phyloP scores from a whole-genome alignment of 1,140 invertebrate species.

The Leptonema lineaticorne region DNA sequence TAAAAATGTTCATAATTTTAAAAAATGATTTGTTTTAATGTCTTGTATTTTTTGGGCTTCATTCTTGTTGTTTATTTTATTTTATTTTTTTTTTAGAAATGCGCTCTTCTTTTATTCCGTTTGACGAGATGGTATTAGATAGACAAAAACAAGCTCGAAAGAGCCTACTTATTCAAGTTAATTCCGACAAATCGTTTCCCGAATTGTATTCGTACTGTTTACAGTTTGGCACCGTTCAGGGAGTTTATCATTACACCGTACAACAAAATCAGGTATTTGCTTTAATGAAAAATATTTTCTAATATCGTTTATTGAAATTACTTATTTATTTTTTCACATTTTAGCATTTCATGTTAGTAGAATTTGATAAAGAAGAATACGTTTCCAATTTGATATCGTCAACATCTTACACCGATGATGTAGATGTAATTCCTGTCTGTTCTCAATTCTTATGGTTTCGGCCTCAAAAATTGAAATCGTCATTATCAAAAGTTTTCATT shows the following conservation, averaged over 20 bases:
- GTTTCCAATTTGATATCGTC: constrained; percentile 50
- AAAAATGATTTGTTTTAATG: too few relatives aligned
- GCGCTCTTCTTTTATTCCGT: constrained; percentile 47
- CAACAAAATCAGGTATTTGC: constrained; percentile 45
- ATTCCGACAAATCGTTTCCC: constrained; percentile 60
- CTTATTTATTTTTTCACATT: constrained; percentile 38
- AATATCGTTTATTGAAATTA: constrained; percentile 19
- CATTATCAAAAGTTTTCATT: constrained; percentile 11
- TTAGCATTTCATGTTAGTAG: constrained; percentile 69
- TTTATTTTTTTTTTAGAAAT: constrained; percentile 46
- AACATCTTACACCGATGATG: constrained; percentile 53
- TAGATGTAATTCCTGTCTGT: constrained; percentile 59
- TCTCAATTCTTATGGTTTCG: constrained; percentile 72
- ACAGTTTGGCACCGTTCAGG: constrained; percentile 59
- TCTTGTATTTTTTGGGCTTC: too few relatives aligned
- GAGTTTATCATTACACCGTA: constrained; percentile 64
- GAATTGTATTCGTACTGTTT: constrained; percentile 66
- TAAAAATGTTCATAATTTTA: too few relatives aligned
- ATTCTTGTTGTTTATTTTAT: neutral
- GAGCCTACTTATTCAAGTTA: constrained; percentile 65
- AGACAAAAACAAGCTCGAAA: constrained; percentile 60
- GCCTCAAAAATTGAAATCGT: constrained; percentile 42
- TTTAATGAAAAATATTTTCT: constrained; percentile 9
- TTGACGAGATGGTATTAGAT: constrained; percentile 49
- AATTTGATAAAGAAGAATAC: constrained; percentile 58